Evolutionary conservation across 2,113 vertebrate genomes (phyloP).

Genomic region (Megalops atlanticus): DNA sequence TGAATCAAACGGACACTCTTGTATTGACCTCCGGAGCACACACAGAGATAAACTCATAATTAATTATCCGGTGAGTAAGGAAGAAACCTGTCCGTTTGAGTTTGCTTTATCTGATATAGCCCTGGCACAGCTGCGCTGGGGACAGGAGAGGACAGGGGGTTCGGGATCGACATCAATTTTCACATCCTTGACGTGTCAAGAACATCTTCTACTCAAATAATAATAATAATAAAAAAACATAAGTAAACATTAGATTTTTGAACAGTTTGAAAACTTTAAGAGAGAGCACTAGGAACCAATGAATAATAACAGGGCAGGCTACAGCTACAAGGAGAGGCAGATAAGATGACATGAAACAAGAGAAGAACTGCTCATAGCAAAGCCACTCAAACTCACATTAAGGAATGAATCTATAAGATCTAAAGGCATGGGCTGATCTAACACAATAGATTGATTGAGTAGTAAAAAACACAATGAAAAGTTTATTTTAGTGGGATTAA

Average conservation of each 20-base stretch:
- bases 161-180: background rate
- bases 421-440: too few species aligned
- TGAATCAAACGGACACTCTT: slow-evolving; percentile 25
- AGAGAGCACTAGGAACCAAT: background rate
- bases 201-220: background rate
- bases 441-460: too few species aligned
- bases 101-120: background rate
- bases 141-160: background rate
- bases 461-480: too few species aligned
- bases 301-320: background rate
- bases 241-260: background rate
- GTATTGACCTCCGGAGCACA: slow-evolving; percentile 14
- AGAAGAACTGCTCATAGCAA: background rate
- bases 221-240: background rate
- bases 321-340: background rate
- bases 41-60: slow-evolving; percentile 30
- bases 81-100: background rate
- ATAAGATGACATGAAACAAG: background rate
- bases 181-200: background rate
- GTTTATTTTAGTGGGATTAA: too few species aligned
- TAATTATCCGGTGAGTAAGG: slow-evolving; percentile 20
- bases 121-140: background rate
- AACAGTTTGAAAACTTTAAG: background rate
- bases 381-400: background rate
- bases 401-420: too few species aligned